phyloP scores from a whole-genome alignment of 2,113 vertebrate genomes.

The Columba janthina region DNA sequence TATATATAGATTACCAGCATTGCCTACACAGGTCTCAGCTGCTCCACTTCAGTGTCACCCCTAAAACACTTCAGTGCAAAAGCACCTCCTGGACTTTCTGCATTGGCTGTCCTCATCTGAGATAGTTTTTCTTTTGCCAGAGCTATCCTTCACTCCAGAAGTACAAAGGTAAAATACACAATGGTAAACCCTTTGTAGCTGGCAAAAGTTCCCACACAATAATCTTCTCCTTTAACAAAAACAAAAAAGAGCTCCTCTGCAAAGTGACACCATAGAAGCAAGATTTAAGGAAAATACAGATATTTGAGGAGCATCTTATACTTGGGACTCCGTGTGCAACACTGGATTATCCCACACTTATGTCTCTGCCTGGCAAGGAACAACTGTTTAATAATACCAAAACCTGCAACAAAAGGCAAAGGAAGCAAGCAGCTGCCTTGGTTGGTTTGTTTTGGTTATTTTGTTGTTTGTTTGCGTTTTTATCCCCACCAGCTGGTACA shows the following conservation, averaged over 20 bases:
- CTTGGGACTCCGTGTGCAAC: background rate
- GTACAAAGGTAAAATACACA: background rate
- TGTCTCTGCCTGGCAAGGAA: background rate
- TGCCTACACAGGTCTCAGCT: background rate
- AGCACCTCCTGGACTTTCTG: background rate
- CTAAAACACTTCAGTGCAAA: background rate
- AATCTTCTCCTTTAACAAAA: background rate
- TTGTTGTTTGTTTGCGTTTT: background rate
- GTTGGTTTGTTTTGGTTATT: no score
- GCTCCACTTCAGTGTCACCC: background rate
- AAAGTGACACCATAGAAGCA: background rate
- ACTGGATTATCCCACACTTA: background rate
- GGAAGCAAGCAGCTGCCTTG: background rate
- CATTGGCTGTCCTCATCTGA: background rate
- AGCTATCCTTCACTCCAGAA: background rate
- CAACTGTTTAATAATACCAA: background rate
- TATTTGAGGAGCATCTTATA: background rate
- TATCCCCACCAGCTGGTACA: background rate
- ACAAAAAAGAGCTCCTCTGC: background rate
- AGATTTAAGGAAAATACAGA: background rate
- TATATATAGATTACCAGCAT: fast-evolving
- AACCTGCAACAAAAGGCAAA: background rate
- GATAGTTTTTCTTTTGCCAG: background rate
- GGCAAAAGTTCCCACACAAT: background rate
- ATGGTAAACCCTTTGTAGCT: background rate